Conservation (phyloP, 2,797 vertebrate genomes). For the Hylomyscus alleni region DNA sequence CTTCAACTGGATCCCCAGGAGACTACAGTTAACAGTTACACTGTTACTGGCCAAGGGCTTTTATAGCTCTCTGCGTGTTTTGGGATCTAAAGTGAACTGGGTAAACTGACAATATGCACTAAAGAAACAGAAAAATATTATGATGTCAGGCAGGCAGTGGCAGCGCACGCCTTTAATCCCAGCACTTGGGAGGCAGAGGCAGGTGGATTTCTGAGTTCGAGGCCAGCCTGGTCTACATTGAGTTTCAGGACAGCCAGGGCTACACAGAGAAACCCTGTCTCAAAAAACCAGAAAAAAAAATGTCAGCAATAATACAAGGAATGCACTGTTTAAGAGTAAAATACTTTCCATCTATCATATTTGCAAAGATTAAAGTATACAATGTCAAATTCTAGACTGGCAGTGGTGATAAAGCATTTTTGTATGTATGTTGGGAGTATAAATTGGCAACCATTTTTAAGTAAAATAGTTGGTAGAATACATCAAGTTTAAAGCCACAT, state of each 20-base stretch:
- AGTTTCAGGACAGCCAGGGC: no score
- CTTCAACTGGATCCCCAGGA: not conserved
- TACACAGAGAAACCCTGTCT: no score
- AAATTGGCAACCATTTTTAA: not conserved
- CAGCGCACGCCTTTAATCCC: no score
- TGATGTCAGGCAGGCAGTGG: no score
- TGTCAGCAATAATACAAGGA: not conserved
- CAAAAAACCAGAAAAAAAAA: not conserved
- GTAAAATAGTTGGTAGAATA: not conserved
- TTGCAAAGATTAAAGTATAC: not conserved
- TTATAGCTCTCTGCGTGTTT: not conserved
- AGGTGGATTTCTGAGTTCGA: no score
- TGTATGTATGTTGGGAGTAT: not conserved
- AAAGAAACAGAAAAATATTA: not conserved
- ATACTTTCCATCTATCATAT: not conserved
- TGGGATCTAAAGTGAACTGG: not conserved
- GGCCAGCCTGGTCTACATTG: no score
- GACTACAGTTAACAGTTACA: not conserved
- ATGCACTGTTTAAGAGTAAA: no score
- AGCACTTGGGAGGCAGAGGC: no score
- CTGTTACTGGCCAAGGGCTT: not conserved
- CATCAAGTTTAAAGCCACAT: not conserved
- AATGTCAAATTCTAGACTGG: not conserved
- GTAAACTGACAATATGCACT: not conserved
- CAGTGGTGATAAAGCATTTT: not conserved